These are phyloP conservation scores for Zapus hudsonius DNA, from an alignment of 2,113 vertebrate genomes.

Conservation along the genomic window DNA sequence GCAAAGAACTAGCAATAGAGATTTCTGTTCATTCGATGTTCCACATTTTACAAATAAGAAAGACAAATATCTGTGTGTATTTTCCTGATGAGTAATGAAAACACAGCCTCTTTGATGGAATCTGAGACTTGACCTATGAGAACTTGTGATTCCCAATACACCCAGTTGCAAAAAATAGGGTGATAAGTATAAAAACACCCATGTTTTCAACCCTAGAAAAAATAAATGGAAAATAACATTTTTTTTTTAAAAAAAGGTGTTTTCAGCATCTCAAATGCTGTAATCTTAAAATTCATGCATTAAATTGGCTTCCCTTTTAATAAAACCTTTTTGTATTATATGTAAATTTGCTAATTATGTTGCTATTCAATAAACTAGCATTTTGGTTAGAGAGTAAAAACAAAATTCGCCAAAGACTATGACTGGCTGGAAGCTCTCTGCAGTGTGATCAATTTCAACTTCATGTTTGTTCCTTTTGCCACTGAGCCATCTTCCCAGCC, in stretches of 20 bases:
- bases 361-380: neutral
- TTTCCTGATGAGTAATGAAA: neutral
- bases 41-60: neutral
- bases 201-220: neutral
- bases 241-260: neutral
- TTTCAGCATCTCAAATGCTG: neutral
- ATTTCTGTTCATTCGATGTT: neutral
- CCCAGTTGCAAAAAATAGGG: neutral
- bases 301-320: neutral
- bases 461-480: too few species aligned
- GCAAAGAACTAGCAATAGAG: neutral
- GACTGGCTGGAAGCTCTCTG: neutral
- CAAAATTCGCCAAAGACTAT: neutral
- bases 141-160: neutral
- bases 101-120: neutral
- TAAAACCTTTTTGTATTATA: neutral
- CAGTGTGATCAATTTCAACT: neutral
- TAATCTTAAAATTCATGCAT: neutral
- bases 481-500: neutral
- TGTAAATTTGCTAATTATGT: neutral
- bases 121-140: neutral
- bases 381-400: neutral
- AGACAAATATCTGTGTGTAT: neutral
- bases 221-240: neutral
- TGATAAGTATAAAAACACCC: neutral